phyloP scores from a whole-genome alignment of 2,888 invertebrate species.

The Philonicus albiceps region DNA sequence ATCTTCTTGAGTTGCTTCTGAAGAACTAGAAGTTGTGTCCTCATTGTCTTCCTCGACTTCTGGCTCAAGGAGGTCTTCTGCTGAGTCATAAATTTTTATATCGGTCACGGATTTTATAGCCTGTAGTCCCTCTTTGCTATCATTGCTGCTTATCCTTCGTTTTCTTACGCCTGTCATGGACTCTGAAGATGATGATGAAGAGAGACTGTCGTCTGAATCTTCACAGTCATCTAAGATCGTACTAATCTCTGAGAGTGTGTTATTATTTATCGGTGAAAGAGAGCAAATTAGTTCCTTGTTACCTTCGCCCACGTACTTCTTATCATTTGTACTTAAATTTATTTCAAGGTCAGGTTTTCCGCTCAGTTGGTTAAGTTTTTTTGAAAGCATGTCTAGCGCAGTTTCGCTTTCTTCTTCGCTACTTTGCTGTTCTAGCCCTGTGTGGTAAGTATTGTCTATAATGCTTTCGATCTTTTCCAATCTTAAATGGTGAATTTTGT shows the following conservation, averaged over 20 bases:
- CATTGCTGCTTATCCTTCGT: background rate
- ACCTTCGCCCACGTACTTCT: slow-evolving; percentile 55
- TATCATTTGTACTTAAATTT: slow-evolving; percentile 55
- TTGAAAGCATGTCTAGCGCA: slow-evolving; percentile 56
- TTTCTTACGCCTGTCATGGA: slow-evolving; percentile 21
- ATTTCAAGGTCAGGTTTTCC: slow-evolving; percentile 53
- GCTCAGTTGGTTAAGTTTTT: slow-evolving; percentile 56
- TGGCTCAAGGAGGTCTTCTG: slow-evolving; percentile 52
- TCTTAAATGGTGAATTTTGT: background rate
- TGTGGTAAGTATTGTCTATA: background rate
- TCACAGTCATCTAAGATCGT: background rate
- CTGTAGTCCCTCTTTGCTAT: slow-evolving; percentile 56
- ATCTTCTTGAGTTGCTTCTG: background rate
- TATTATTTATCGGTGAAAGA: slow-evolving; percentile 51
- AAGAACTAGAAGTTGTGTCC: background rate
- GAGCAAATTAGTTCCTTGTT: slow-evolving; percentile 54
- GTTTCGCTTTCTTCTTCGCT: slow-evolving; percentile 53
- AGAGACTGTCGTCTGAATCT: slow-evolving; percentile 37
- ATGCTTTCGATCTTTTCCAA: background rate
- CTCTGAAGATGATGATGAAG: slow-evolving; percentile 40
- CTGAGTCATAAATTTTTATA: slow-evolving; percentile 63
- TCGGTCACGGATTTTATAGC: slow-evolving; percentile 67
- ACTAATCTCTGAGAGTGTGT: background rate
- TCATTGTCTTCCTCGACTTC: slow-evolving; percentile 53
- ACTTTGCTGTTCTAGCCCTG: background rate